Evolutionary conservation across 2,113 vertebrate genomes (phyloP).

Genomic region (Rousettus leschenaultii): DNA sequence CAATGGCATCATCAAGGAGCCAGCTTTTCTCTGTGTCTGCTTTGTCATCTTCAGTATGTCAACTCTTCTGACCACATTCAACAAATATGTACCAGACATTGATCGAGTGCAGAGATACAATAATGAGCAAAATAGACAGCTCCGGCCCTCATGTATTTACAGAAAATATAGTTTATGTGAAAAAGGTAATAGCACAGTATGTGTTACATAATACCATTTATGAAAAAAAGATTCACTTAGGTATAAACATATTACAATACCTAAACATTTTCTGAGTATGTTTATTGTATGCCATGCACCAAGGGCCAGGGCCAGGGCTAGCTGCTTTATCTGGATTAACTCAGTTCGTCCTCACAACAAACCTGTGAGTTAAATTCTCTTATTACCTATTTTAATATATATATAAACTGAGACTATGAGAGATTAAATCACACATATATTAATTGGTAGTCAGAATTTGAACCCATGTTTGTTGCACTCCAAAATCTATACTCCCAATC

Average conservation of each 20-base stretch:
- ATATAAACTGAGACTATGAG: neutral
- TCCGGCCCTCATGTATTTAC: neutral
- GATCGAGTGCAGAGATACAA: neutral
- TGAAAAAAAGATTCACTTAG: neutral
- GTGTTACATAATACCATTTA: neutral
- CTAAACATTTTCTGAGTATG: neutral
- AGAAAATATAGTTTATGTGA: neutral
- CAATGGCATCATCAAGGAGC: neutral
- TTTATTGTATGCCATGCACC: neutral
- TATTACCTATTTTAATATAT: neutral
- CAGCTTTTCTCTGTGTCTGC: neutral
- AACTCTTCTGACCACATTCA: neutral
- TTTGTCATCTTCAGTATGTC: neutral
- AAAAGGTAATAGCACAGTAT: neutral
- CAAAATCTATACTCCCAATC: neutral
- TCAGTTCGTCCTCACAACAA: neutral
- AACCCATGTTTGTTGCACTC: neutral
- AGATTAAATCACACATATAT: neutral
- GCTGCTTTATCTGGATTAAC: neutral
- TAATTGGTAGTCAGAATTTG: constrained; percentile 11
- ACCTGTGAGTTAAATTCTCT: neutral
- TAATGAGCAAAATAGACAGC: neutral
- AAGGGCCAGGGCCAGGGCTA: neutral
- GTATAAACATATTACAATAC: neutral
- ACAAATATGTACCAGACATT: neutral